Evolutionary conservation across 2,888 invertebrate species (phyloP), one percentile per base, ranked within the genome.

Genomic region (Sphaerophoria taeniata): DNA sequence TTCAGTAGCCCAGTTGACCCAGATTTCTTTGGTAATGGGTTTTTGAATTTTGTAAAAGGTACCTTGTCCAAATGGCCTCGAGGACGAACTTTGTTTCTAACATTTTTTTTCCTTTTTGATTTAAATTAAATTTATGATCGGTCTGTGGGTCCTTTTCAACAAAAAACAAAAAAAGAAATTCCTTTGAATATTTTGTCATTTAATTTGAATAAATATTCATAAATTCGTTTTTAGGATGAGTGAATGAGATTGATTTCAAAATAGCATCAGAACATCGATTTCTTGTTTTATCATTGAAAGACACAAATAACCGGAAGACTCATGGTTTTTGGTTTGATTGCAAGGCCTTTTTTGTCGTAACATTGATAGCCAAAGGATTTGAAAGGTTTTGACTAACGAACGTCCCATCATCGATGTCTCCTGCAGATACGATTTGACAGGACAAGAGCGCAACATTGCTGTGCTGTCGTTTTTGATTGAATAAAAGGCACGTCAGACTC

Each of bases 1-100:
- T 63, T 63, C 63, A 63, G 14, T n/a, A 47, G 11, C 34, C n/a
- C 6, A 16, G 34, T 49, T 63, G 63, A 63, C 47, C 63, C 16
- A 63, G 47, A 49, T 63, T 49, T 63, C 9, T 14, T 47, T 12
- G 31, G 56, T 43, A 61, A 31, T 61, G 33, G 12, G 33, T n/a
- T n/a, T 47, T 33, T 33, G 45, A 9, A 31, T 33, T 24, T 56
- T 34, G 11, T 11, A 49, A 63, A 63, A 49, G 63, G 24, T 24
- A 24, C 24, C 24, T 24, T 24, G 24, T 24, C 14, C 34, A 63
- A 63, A 63, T 47, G 16, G 36, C 63, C 47, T 49, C 34, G 47
- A 49, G 47, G 34, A 9, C 0, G 6, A 47, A n/a, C 4, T 14
- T 61, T 11, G n/a, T 24, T 24, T 34, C 24, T 47, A 47, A n/a